Base-by-base conservation (phyloP, 2,113 vertebrate genomes). In the Actenoides hombroni region DNA sequence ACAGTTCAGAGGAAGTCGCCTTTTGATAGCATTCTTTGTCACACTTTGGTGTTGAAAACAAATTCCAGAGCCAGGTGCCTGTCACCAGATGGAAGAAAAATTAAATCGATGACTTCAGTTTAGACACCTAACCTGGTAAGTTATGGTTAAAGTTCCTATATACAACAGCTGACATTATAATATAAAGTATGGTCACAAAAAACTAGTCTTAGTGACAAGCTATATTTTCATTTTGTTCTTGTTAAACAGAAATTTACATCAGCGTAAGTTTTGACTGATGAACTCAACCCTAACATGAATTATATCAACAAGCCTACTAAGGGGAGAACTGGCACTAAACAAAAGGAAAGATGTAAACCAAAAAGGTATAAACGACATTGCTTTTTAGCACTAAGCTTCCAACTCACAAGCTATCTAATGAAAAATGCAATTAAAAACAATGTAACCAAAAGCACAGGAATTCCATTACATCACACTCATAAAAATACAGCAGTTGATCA, bases 401-500 rank as follows among this genome's bases (percentile, higher is more conserved):
- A 76, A 92, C 95, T 95, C 91, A 92, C 93, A 88, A 97, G 78
- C 91, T 91, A 89, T 16, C 96, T 92, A 96, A 74, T 57, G 68
- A 90, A 96, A 96, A 97, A 93, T 35, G 57, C 80, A 86, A 94
- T 88, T 93, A 94, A 97, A 93, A 95, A 53, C 51, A 93, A 95
- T 8, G 70, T 44, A 94, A 97, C 70, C 93, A 70, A 95, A 78
- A 94, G 57, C 95, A 97, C 91, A 95, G 71, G 96, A 88, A 94
- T 81, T 91, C 85, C 95, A 92, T 90, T 88, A 97, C 46, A 78
- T 86, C 84, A 90, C 90, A 86, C 96, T 96, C 94, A 46, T 83
- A 90, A 96, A 94, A 94, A 86, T 91, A 97, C 88, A 96, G 95
- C 94, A 96, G 87, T 21, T 71, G 83, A 96, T 85, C 86, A 75